Base-by-base conservation (phyloP, 2,888 invertebrate species). In the Hydraecia micacea region DNA sequence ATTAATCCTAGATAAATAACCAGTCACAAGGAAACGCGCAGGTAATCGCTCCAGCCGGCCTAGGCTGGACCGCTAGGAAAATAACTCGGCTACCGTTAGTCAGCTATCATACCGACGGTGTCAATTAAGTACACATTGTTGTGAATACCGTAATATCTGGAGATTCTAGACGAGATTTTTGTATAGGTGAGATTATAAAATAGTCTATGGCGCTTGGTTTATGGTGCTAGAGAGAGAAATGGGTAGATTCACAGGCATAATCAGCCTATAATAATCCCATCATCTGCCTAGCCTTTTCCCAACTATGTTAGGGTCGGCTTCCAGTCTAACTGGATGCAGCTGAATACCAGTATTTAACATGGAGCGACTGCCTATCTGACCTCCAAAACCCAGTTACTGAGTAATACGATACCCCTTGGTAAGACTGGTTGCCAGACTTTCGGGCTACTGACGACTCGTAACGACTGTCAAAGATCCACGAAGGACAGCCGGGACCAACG, bases 91-190 rank as follows among this genome's bases (percentile, higher is more conserved):
- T 65, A 79, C 81, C 81, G 81, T 83, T 82, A 82, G 7, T 2
- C 39, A 21, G 66, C 72, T 84, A 72, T 58, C 78, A 83, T 83
- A 65, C 71, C 77, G 18, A 49, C 63, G 63, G 46, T 62, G 80
- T 80, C 75, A 84, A 80, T 83, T 83, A 83, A 74, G 42, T 52
- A 32, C 63, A 75, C n/a, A 84, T 84, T 84, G 72, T 75, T 36
- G 63, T 8, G 9, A 85, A 80, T 75, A 80, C 75, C 65, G 84
- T 74, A 73, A 79, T 73, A 66, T 46, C 71, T 21, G 0, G 46
- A 79, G 65, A 49, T 73, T 73, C 65, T 62, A 60, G 68, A 65
- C 83, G 5, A 65, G 68, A 78, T 83, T 81, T 76, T 81, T 80
- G 55, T 62, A 4, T 63, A 5, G 7, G 2, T 15, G 28, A 32